Evolutionary conservation across 2,797 vertebrate species (phyloP), one percentile per base, ranked within the genome.

Genomic region (Neopelma chrysocephalum): DNA sequence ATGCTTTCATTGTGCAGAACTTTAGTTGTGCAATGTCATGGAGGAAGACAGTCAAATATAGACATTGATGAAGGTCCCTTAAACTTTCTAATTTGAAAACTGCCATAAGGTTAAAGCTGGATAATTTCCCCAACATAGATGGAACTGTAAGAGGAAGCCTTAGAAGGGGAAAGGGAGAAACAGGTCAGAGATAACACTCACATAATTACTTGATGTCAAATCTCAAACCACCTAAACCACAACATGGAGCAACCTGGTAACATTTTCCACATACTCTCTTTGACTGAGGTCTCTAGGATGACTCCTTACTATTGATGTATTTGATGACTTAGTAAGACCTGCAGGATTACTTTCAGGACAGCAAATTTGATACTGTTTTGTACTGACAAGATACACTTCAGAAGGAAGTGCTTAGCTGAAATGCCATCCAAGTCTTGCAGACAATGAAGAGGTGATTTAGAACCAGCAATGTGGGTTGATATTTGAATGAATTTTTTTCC

Each of bases 71-170:
- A 87, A 50, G 23, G 4, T 2, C 10, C 1, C 23, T 90, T 42
- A 64, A 51, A 38, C 6, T 61, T 82, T 57, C 36, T 79, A 34
- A 18, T 40, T 27, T 20, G 25, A 78, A 82, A 87, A 15, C 2
- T 51, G 4, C 13, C 11, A 9, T 22, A 57, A 82, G 27, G 26
- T 4, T 64, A 6, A 73, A 65, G 8, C 3, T 73, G 69, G 16
- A 50, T 34, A 26, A 42, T 62, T 70, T 79, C 10, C 9, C 1
- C 11, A 42, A 11, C 3, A 32, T 0, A 68, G 12, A 26, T 15
- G 7, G 19, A 76, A 42, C 8, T 12, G 3, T 50, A 61, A 51
- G 17, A 79, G 15, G 10, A 54, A 58, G 8, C 4, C 3, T 22
- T 8, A 51, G 43, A 66, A 78, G 6, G 6, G 2, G 13, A 65